Conservation (phyloP, 2,888 invertebrate genomes). For the Rapana venosa region DNA sequence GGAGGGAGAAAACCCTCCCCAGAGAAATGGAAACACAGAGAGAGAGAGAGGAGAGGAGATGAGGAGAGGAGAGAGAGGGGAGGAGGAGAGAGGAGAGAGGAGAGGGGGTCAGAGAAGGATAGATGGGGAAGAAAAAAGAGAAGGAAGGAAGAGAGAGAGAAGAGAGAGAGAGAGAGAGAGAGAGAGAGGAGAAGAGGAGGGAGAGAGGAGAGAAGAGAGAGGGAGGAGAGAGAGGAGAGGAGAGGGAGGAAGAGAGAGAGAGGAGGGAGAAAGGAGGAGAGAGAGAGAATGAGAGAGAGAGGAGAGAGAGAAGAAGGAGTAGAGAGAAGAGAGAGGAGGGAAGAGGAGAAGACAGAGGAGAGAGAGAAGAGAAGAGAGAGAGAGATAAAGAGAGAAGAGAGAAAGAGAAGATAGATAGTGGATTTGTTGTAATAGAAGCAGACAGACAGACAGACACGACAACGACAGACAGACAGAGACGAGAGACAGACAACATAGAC, state of each 20-base stretch:
- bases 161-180: not conserved
- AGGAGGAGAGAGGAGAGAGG: not conserved
- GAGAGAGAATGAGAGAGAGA: conserved; percentile 29
- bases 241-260: conserved; percentile 2
- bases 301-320: conserved; percentile 35
- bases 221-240: not conserved
- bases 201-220: not conserved
- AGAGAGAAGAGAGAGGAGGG: conserved; percentile 9
- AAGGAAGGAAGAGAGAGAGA: not conserved
- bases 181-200: not conserved
- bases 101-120: too few species aligned
- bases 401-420: too few species aligned
- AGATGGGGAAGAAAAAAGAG: not conserved
- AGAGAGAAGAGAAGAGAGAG: not conserved
- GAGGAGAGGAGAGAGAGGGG: not conserved
- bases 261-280: conserved; percentile 34
- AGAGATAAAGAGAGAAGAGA: conserved; percentile 11
- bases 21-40: not conserved
- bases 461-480: too few species aligned
- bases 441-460: too few species aligned
- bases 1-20: too few species aligned
- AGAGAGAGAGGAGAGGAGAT: not conserved
- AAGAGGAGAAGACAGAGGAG: not conserved
- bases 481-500: too few species aligned
- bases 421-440: too few species aligned